A percentile compares a stretch with the other conserved stretches of the same genome.
phyloP scores from a whole-genome alignment of 2,888 invertebrate genomes.

The Cheilosia pagana region DNA sequence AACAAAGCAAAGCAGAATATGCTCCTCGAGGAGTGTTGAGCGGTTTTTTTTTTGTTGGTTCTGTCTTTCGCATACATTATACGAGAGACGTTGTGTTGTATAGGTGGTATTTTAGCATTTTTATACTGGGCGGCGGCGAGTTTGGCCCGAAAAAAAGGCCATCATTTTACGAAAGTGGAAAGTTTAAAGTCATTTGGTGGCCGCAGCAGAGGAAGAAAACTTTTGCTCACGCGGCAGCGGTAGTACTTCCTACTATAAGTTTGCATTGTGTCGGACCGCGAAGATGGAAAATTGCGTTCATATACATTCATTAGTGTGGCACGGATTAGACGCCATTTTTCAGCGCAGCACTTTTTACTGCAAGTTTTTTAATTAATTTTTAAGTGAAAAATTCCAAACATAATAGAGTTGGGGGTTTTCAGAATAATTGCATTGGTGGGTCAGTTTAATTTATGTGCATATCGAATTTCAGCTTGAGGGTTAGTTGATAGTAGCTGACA shows the following conservation, averaged over 20 bases:
- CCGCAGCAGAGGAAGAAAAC: conserved; percentile 10
- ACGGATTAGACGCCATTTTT: conserved; percentile 58
- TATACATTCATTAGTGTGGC: conserved; percentile 65
- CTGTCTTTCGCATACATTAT: conserved; percentile 67
- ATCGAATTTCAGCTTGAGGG: conserved; percentile 8
- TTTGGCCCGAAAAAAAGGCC: conserved; percentile 55
- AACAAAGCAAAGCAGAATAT: conserved; percentile 30
- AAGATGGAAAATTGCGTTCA: conserved; percentile 63
- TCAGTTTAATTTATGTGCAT: conserved; percentile 33
- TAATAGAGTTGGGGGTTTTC: conserved; percentile 1
- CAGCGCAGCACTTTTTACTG: not conserved
- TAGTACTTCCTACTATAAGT: conserved; percentile 7
- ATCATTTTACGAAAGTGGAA: conserved; percentile 57
- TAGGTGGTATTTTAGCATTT: conserved; percentile 55
- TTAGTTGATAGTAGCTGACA: not conserved
- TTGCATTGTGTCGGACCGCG: conserved; percentile 52
- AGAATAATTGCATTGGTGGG: not conserved
- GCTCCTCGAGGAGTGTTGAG: conserved; percentile 47
- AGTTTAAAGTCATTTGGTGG: conserved; percentile 66
- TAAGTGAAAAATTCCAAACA: conserved; percentile 64
- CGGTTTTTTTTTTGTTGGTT: conserved; percentile 30
- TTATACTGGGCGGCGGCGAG: conserved; percentile 31
- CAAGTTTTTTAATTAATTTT: conserved; percentile 73
- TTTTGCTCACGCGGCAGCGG: conserved; percentile 22
- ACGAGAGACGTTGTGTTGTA: conserved; percentile 66